Conservation (phyloP, 2,797 vertebrate genomes). For the Rhinoraja longicauda region DNA sequence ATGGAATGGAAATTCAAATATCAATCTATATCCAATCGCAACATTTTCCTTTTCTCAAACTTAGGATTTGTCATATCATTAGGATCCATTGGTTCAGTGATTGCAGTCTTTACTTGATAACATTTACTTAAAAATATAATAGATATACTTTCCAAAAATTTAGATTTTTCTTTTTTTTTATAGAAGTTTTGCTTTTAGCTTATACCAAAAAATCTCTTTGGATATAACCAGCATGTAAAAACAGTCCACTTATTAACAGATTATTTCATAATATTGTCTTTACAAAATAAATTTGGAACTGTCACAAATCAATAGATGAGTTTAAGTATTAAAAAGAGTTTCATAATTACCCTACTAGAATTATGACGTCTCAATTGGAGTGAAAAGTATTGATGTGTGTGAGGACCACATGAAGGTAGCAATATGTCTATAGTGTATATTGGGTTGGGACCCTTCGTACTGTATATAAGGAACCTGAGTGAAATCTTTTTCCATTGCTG, state of each 20-base stretch:
- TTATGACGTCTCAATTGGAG: background rate
- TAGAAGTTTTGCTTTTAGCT: background rate
- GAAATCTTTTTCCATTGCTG: background rate
- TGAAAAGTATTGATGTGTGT: background rate
- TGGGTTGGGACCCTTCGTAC: no score
- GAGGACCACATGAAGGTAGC: background rate
- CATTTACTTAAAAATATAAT: background rate
- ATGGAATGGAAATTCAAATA: background rate
- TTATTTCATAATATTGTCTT: background rate
- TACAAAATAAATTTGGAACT: background rate
- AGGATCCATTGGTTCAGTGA: background rate
- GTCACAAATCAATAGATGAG: background rate
- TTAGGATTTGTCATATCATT: background rate
- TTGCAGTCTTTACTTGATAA: background rate
- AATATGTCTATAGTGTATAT: background rate
- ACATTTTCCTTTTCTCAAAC: no score
- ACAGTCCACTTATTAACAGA: background rate
- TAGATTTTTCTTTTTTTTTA: background rate
- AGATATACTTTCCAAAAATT: background rate
- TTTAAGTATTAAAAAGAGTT: background rate
- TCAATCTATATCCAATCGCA: no score
- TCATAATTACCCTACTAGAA: background rate
- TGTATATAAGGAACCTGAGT: background rate
- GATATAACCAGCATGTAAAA: background rate
- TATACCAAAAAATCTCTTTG: constrained; percentile 12